phyloP scores from a whole-genome alignment of 53 echinoderm and acorn worm species.

The Pentamera pediparva region DNA sequence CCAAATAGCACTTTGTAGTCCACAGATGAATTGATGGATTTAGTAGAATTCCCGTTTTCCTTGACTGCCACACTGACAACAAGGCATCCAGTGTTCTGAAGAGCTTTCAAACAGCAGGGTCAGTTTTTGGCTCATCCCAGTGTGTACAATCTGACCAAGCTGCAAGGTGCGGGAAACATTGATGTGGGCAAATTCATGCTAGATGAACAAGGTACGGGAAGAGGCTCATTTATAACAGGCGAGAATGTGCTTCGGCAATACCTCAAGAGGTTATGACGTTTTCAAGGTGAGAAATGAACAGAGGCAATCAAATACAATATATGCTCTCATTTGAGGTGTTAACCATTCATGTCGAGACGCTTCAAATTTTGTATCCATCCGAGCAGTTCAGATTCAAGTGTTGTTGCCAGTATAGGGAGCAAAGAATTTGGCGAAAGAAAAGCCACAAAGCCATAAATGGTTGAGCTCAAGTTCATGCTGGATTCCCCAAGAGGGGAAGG shows the following conservation, averaged over 20 bases:
- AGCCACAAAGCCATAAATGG: too few relatives aligned
- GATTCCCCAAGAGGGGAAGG: too few relatives aligned
- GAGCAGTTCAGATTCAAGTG: too few relatives aligned
- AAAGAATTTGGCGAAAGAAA: too few relatives aligned
- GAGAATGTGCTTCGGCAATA: conserved; percentile 46
- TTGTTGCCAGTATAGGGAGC: too few relatives aligned
- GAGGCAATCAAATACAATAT: too few relatives aligned
- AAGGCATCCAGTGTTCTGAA: conserved; percentile 17
- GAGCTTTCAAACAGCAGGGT: conserved; percentile 17
- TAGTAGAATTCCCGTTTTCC: conserved; percentile 42
- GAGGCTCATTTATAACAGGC: conserved; percentile 55
- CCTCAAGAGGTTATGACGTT: conserved; percentile 47
- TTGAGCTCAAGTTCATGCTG: too few relatives aligned
- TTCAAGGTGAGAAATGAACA: neutral
- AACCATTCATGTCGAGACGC: too few relatives aligned
- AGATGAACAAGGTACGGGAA: conserved; percentile 32
- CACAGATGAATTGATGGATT: conserved; percentile 69
- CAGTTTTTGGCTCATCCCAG: conserved; percentile 50
- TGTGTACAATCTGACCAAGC: conserved; percentile 50
- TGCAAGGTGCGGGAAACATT: conserved; percentile 57
- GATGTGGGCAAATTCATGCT: conserved; percentile 47
- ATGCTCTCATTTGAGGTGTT: too few relatives aligned
- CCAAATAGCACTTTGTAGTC: conserved; percentile 60
- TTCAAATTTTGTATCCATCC: too few relatives aligned
- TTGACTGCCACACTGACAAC: conserved; percentile 56